Evolutionary conservation across 2,888 invertebrate species (phyloP).

Genomic region (Luffia ferchaultella): DNA sequence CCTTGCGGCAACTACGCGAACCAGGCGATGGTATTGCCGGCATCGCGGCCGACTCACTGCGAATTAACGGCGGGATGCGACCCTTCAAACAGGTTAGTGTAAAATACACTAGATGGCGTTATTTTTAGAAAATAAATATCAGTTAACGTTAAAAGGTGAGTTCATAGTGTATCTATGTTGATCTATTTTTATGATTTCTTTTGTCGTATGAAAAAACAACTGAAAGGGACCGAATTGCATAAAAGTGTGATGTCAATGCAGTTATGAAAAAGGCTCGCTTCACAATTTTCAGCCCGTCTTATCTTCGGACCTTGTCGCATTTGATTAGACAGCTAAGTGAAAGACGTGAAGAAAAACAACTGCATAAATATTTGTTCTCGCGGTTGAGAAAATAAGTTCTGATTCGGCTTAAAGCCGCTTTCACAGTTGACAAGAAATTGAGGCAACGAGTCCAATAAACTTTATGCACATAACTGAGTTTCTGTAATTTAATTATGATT

Average conservation of each 20-base stretch:
- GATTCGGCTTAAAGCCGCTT: neutral
- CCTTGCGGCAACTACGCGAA: constrained; percentile 84
- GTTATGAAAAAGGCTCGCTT: too few species aligned
- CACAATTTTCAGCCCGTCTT: too few species aligned
- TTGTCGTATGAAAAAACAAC: too few species aligned
- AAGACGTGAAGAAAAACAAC: constrained; percentile 29
- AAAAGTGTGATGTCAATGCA: too few species aligned
- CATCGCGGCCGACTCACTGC: constrained; percentile 93
- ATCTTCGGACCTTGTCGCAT: too few species aligned
- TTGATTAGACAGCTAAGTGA: constrained; percentile 32
- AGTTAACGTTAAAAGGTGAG: neutral
- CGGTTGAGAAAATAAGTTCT: neutral
- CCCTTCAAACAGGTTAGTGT: constrained; percentile 91
- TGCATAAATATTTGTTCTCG: constrained; percentile 16
- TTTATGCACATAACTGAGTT: too few species aligned
- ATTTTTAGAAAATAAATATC: constrained; percentile 13
- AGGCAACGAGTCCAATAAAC: too few species aligned
- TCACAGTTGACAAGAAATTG: neutral
- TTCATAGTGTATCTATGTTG: too few species aligned
- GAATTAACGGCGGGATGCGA: constrained; percentile 96
- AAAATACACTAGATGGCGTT: constrained; percentile 41
- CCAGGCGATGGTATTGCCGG: constrained; percentile 89
- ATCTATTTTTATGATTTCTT: too few species aligned
- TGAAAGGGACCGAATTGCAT: too few species aligned
- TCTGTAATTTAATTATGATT: too few species aligned